Evolutionary conservation across 2,113 vertebrate species (phyloP).

Genomic region (Syngnathus floridae): DNA sequence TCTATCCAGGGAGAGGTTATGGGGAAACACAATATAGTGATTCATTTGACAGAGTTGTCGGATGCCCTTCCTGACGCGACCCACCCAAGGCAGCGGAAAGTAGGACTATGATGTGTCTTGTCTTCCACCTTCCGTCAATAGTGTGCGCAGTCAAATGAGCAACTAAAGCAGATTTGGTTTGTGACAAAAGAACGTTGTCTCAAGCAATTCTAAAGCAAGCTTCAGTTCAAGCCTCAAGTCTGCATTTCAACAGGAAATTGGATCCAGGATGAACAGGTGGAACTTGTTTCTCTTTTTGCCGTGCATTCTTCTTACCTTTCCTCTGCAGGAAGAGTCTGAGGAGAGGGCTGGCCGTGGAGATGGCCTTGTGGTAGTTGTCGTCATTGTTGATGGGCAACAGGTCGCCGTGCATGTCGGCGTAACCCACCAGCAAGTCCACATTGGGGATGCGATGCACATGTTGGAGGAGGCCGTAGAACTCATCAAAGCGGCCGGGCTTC

Average conservation of each 20-base stretch:
- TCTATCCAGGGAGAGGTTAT: no score
- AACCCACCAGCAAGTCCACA: constrained; percentile 88
- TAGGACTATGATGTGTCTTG: background rate
- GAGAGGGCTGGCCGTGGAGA: constrained; percentile 87
- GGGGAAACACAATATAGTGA: no score
- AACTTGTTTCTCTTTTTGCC: background rate
- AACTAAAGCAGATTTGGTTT: background rate
- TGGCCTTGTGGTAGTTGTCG: constrained; percentile 97
- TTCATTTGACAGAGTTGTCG: no score
- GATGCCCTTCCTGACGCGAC: no score
- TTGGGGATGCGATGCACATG: constrained; percentile 96
- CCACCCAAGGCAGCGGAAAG: background rate
- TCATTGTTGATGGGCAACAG: constrained; percentile 97
- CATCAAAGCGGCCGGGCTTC: constrained; percentile 92
- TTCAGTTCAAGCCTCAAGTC: constrained; percentile 1
- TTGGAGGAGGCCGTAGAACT: constrained; percentile 94
- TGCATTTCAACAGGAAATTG: constrained; percentile 13
- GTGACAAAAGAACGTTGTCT: background rate
- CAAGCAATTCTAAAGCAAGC: background rate
- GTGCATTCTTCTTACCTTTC: constrained; percentile 78
- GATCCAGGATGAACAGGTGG: constrained; percentile 5
- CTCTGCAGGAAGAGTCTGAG: constrained; percentile 94
- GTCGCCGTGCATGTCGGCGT: constrained; percentile 92
- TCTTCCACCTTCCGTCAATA: background rate
- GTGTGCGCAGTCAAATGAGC: background rate